phyloP scores from a whole-genome alignment of 2,888 invertebrate genomes.

The Caenorhabditis sulstoni region DNA sequence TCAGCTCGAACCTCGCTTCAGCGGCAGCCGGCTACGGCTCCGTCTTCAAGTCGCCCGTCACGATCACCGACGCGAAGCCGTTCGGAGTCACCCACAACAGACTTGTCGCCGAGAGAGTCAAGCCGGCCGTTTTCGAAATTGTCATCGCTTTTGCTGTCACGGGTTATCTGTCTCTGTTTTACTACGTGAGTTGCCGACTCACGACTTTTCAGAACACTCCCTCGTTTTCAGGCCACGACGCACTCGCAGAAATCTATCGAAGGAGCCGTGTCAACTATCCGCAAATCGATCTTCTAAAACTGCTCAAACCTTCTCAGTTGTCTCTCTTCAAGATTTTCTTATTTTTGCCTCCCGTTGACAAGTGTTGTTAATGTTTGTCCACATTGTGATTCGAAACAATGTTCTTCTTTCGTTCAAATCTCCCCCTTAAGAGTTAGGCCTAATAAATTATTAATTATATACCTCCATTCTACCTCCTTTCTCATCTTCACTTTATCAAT shows the following conservation, averaged over 20 bases:
- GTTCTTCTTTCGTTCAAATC: neutral
- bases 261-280: constrained; percentile 47
- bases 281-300: constrained; percentile 55
- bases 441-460: constrained; percentile 13
- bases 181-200: constrained; percentile 35
- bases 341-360: constrained; percentile 4
- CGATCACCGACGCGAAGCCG: constrained; percentile 57
- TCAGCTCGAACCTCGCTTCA: constrained; percentile 63
- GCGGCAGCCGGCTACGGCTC: constrained; percentile 54
- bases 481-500: too few relatives aligned
- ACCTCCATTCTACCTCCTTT: too few relatives aligned
- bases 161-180: constrained; percentile 88
- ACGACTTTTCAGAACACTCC: neutral
- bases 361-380: constrained; percentile 30
- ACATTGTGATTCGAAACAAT: constrained; percentile 19
- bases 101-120: constrained; percentile 81
- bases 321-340: neutral
- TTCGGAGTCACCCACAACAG: constrained; percentile 59
- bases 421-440: constrained; percentile 9
- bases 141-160: constrained; percentile 91
- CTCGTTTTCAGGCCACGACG: constrained; percentile 36
- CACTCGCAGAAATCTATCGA: constrained; percentile 62
- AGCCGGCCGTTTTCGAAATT: constrained; percentile 97
- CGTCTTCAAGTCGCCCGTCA: constrained; percentile 55
- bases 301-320: neutral